Base-by-base conservation (phyloP, 2,797 vertebrate genomes). In the Girardinus metallicus region DNA sequence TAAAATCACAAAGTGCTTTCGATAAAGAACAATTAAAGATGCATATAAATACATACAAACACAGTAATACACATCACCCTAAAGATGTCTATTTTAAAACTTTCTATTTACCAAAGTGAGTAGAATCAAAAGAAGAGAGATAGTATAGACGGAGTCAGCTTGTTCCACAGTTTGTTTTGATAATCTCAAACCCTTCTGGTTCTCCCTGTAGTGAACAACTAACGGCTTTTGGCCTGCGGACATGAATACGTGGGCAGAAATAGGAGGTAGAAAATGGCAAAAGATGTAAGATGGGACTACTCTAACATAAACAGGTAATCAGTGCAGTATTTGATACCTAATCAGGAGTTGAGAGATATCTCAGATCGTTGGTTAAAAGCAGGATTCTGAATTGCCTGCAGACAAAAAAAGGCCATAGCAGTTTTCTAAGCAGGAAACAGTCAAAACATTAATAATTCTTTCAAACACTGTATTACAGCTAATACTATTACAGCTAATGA, bases 1-100 rank as follows among this genome's bases (percentile, higher is more conserved):
- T 86, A 41, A 79, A 39, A 39, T 39, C 18, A 66, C 29, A 66
- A 64, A 34, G 18, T 39, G 34, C 6, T 66, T 66, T 66, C 18
- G 39, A 39, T 1, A 39, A 41, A 12, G 4, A 66, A 11, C 31
- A 39, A 2, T 39, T 23, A 66, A 21, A 39, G 16, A 21, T 39
- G 15, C 7, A 64, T 36, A 21, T 1, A 64, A 16, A 57, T 57
- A 2, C n/a, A 57, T 47, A 5, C 5, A 57, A 13, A 57, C 55
- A 57, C 13, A 57, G 9, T 29, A 62, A 34, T 15, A 5, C 13
- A 34, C 31, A 34, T 62, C 31, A 62, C 57, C 57, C 2, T 6
- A 10, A 62, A 34, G 2, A 34, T 62, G n/a, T 62, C 1, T 62
- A 16, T 60, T 60, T 60, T 13, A 60, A n/a, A 31, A 13, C 12